Evolutionary conservation across 2,888 invertebrate genomes (phyloP).

Genomic region (Brachypalpus laphriformis): DNA sequence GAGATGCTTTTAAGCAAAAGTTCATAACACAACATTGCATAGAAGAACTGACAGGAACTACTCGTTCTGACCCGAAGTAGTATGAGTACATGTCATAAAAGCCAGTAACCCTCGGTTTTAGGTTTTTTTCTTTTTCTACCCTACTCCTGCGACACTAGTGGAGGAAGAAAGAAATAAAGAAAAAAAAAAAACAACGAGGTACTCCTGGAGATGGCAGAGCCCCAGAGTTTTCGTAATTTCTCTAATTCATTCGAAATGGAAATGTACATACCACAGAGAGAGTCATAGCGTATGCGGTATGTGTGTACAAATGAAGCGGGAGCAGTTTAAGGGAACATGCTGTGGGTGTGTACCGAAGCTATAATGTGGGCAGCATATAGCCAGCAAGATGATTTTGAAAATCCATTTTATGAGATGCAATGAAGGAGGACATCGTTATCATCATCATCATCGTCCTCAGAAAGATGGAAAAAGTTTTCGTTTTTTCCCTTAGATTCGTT

Average conservation of each 20-base stretch:
- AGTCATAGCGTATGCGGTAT: background rate
- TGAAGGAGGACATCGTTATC: slow-evolving; percentile 61
- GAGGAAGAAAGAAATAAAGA: background rate
- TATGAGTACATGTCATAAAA: slow-evolving; percentile 67
- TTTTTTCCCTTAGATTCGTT: slow-evolving; percentile 1
- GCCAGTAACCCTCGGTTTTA: slow-evolving; percentile 62
- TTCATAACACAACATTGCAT: slow-evolving; percentile 49
- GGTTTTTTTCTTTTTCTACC: background rate
- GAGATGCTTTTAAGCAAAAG: slow-evolving; percentile 70
- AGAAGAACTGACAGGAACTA: background rate
- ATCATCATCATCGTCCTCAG: slow-evolving; percentile 48
- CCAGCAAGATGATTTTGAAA: slow-evolving; percentile 64
- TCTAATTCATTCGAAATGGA: slow-evolving; percentile 68
- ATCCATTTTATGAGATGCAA: slow-evolving; percentile 72
- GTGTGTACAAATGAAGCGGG: background rate
- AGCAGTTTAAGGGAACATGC: background rate
- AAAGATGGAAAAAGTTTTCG: slow-evolving; percentile 32
- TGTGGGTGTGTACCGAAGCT: slow-evolving; percentile 19
- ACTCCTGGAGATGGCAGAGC: slow-evolving; percentile 24
- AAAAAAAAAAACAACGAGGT: slow-evolving; percentile 8
- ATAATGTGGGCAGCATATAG: slow-evolving; percentile 37
- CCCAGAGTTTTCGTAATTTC: slow-evolving; percentile 54
- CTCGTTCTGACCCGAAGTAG: slow-evolving; percentile 19
- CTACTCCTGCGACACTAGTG: background rate
- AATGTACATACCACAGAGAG: slow-evolving; percentile 51